Evolutionary conservation across 2,888 invertebrate genomes (phyloP).

Genomic region (Deilephila elpenor): DNA sequence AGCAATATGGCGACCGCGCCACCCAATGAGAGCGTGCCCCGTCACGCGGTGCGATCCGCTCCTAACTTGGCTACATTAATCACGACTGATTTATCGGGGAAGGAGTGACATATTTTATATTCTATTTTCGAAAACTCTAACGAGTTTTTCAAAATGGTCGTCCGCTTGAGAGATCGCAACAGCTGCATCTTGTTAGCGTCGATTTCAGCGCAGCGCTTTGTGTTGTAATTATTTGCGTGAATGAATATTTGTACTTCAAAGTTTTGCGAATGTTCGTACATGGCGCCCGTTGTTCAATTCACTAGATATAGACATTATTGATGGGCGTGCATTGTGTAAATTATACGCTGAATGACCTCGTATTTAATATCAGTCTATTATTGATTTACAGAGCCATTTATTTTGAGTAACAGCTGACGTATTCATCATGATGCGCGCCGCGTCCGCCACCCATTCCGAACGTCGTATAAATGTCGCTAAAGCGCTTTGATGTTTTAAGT

Average conservation of each 20-base stretch:
- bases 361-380: constrained; percentile 68
- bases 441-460: constrained; percentile 50
- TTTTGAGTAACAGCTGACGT: constrained; percentile 65
- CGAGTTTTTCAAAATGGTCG: constrained; percentile 81
- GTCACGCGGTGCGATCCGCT: constrained; percentile 77
- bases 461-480: constrained; percentile 53
- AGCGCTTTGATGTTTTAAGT: constrained; percentile 57
- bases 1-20: constrained; percentile 83
- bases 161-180: constrained; percentile 73
- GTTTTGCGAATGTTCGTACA: constrained; percentile 57
- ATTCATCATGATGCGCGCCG: constrained; percentile 63
- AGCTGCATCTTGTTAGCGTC: constrained; percentile 83
- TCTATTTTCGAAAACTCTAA: constrained; percentile 82
- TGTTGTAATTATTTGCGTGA: constrained; percentile 79
- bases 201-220: constrained; percentile 71
- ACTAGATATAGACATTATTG: constrained; percentile 63
- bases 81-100: constrained; percentile 81
- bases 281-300: constrained; percentile 55
- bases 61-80: constrained; percentile 79
- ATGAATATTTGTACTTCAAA: constrained; percentile 57
- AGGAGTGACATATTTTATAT: constrained; percentile 84
- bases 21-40: constrained; percentile 82
- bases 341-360: constrained; percentile 69
- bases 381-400: constrained; percentile 73
- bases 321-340: constrained; percentile 67